These are phyloP conservation scores for Heliconius ethilla DNA, from an alignment of 2,888 invertebrate genomes.

Conservation along the genomic window DNA sequence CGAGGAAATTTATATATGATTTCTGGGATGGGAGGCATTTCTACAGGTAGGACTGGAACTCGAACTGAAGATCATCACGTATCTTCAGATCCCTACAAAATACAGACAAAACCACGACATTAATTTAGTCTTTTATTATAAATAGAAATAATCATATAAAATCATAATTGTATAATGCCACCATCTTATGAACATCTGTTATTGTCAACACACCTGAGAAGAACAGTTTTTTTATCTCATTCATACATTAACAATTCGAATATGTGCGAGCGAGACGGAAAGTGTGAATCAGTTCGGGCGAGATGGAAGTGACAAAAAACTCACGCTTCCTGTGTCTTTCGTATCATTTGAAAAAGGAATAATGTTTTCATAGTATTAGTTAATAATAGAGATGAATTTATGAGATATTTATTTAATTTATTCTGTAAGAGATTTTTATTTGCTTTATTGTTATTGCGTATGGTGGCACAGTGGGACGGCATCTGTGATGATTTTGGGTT, in stretches of 20 bases:
- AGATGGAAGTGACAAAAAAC: conserved; percentile 81
- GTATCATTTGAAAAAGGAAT: conserved; percentile 81
- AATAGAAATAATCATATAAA: conserved; percentile 79
- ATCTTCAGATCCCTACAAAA: not conserved
- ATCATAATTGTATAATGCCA: conserved; percentile 80
- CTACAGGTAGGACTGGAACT: not conserved
- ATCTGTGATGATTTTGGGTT: not conserved
- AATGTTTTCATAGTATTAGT: conserved; percentile 63
- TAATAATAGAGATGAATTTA: conserved; percentile 9
- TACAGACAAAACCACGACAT: not conserved
- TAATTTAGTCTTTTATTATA: conserved; percentile 10
- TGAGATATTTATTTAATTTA: not conserved
- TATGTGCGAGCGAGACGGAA: conserved; percentile 54
- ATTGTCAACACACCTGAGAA: conserved; percentile 81
- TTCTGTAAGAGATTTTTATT: not conserved
- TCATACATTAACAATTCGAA: conserved; percentile 44
- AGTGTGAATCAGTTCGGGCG: conserved; percentile 58
- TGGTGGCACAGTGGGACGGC: not conserved
- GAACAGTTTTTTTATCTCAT: conserved; percentile 53
- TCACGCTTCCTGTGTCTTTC: conserved; percentile 81
- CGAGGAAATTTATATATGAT: not conserved
- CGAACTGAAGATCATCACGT: not conserved
- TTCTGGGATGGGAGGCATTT: not conserved
- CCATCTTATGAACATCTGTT: conserved; percentile 78
- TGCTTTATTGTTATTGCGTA: not conserved